A percentile compares a stretch with the other conserved stretches of the same genome.
These are phyloP conservation scores for Sapajus apella DNA, from an alignment of 2,113 vertebrate genomes.

Conservation along the genomic window DNA sequence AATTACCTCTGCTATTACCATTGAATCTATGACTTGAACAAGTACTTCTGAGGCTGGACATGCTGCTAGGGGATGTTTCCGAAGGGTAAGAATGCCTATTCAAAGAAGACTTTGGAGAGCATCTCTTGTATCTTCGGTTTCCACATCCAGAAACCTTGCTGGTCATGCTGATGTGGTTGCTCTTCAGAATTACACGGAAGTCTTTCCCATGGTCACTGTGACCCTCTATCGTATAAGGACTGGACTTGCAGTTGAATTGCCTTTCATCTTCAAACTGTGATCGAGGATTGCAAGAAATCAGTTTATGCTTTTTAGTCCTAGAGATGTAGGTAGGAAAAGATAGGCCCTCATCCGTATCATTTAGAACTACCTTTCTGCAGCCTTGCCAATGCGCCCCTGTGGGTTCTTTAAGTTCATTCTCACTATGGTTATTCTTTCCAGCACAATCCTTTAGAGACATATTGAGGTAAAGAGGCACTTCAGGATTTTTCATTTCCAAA, in stretches of 20 bases:
- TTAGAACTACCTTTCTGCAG: conserved; percentile 79
- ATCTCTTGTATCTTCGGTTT: conserved; percentile 63
- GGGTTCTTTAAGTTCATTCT: conserved; percentile 79
- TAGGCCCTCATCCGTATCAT: conserved; percentile 83
- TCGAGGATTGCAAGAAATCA: conserved; percentile 65
- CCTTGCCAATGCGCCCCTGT: conserved; percentile 79
- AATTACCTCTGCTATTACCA: conserved; percentile 55
- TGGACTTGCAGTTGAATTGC: conserved; percentile 59
- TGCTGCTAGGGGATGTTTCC: conserved; percentile 69
- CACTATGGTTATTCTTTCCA: conserved; percentile 72
- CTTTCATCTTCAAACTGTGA: conserved; percentile 72
- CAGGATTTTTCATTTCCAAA: conserved; percentile 80
- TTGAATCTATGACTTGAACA: conserved; percentile 55
- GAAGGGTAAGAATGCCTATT: conserved; percentile 74
- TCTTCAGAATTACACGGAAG: conserved; percentile 58
- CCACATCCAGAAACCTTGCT: conserved; percentile 74
- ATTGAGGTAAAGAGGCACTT: conserved; percentile 83
- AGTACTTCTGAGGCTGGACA: conserved; percentile 60
- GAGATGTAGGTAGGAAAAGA: conserved; percentile 82
- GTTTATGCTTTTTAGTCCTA: conserved; percentile 80
- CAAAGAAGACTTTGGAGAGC: conserved; percentile 73
- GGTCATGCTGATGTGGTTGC: conserved; percentile 69
- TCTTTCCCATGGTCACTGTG: conserved; percentile 73
- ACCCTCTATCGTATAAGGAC: conserved; percentile 65
- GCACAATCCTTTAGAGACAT: conserved; percentile 71